These are phyloP conservation scores for Macrostomum cliftonense DNA, from an alignment of 2,888 invertebrate species.

Conservation along the genomic window DNA sequence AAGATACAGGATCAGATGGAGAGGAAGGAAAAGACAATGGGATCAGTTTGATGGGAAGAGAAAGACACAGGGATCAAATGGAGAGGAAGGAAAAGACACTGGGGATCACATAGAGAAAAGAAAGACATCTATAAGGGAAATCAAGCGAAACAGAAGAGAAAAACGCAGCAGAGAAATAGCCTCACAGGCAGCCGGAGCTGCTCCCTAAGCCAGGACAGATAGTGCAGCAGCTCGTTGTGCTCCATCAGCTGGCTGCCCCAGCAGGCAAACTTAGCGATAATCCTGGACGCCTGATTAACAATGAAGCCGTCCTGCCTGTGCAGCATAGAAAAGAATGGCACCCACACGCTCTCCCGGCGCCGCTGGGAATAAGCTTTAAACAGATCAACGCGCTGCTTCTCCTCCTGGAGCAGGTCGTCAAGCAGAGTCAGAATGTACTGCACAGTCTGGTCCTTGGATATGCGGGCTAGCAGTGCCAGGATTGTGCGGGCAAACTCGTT, in stretches of 20 bases:
- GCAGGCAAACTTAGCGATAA: conserved; percentile 92
- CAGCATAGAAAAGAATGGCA: conserved; percentile 74
- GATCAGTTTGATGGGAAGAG: no score
- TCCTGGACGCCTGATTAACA: conserved; percentile 53
- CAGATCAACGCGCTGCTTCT: conserved; percentile 75
- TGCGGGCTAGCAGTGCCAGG: conserved; percentile 60
- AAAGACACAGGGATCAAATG: no score
- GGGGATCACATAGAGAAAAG: no score
- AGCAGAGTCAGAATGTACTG: conserved; percentile 90
- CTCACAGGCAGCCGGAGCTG: conserved; percentile 73
- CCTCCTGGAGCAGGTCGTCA: conserved; percentile 82
- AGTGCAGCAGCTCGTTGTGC: conserved; percentile 79
- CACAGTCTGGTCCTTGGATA: conserved; percentile 90
- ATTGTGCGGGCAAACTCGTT: no score
- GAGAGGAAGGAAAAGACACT: no score
- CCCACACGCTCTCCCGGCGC: conserved; percentile 73
- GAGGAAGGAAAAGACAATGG: no score
- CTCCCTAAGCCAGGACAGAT: conserved; percentile 91
- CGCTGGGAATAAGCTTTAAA: conserved; percentile 68
- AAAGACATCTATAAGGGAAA: no score
- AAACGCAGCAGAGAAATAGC: conserved; percentile 16
- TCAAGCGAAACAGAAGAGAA: no score
- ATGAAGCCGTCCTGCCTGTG: conserved; percentile 91
- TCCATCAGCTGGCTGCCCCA: conserved; percentile 88
- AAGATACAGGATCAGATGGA: no score